Conservation (phyloP, 1,140 invertebrate species). For the Psix sp. region DNA sequence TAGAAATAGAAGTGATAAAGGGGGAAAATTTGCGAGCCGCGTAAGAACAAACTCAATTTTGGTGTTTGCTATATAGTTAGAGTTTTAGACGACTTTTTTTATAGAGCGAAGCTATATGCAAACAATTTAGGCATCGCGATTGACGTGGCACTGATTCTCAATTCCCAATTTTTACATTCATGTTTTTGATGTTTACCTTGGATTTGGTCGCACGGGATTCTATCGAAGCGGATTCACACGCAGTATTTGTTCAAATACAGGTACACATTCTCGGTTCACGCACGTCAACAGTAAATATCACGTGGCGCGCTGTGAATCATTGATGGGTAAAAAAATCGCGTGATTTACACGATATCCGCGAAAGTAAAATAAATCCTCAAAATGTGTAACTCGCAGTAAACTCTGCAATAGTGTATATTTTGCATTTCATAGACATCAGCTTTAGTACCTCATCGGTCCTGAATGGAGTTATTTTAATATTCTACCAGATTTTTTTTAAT, state of each 20-base stretch:
- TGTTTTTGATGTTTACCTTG: constrained; percentile 37
- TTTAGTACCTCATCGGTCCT: too few species aligned
- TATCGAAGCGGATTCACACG: constrained; percentile 21
- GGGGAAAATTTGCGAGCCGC: too few species aligned
- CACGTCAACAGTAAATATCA: constrained; percentile 52
- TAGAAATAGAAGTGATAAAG: too few species aligned
- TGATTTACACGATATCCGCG: constrained; percentile 47
- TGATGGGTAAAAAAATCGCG: constrained; percentile 43
- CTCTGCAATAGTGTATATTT: constrained; percentile 34
- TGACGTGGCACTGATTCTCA: constrained; percentile 31
- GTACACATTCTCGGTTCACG: constrained; percentile 21
- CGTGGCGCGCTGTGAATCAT: constrained; percentile 41
- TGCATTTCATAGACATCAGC: too few species aligned
- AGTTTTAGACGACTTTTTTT: background rate
- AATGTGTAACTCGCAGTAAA: constrained; percentile 26
- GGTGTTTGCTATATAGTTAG: constrained; percentile 9
- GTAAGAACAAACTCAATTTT: too few species aligned
- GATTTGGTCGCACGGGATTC: constrained; percentile 31
- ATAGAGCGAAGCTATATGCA: background rate
- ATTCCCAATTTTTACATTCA: constrained; percentile 45
- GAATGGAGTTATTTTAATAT: background rate
- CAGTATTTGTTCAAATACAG: constrained; percentile 39
- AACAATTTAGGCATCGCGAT: constrained; percentile 28
- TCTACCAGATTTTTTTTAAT: too few species aligned
- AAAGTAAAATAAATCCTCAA: constrained; percentile 46